Conservation (phyloP, 2,113 vertebrate species). For the Platichthys flesus region DNA sequence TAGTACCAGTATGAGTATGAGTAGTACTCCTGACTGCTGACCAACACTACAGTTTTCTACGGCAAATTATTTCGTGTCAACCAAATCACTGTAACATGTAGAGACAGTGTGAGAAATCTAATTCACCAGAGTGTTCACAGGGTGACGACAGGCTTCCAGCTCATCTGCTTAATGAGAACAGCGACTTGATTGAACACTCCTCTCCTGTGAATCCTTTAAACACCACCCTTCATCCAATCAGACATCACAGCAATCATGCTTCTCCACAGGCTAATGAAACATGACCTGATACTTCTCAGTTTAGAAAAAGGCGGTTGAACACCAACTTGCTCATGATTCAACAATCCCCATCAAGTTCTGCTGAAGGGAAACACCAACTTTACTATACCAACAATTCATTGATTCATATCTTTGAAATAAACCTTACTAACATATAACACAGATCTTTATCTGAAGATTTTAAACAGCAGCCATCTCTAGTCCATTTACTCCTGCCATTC, state of each 20-base stretch:
- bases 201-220: slow-evolving; percentile 12
- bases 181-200: slow-evolving; percentile 49
- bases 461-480: background rate
- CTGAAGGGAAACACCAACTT: background rate
- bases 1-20: no score
- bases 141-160: slow-evolving; percentile 23
- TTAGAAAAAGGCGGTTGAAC: background rate
- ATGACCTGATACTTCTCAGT: background rate
- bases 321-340: background rate
- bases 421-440: background rate
- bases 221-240: slow-evolving; percentile 38
- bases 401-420: background rate
- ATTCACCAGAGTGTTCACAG: slow-evolving; percentile 21
- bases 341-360: background rate
- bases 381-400: background rate
- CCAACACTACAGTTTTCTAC: background rate
- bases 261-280: slow-evolving; percentile 27
- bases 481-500: background rate
- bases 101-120: background rate
- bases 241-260: slow-evolving; percentile 38
- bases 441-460: background rate
- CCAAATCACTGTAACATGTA: background rate
- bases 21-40: no score
- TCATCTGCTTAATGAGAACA: slow-evolving; percentile 45
- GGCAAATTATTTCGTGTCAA: background rate